Evolutionary conservation across 1,140 invertebrate genomes (phyloP).

Genomic region (Caerostris darwini): DNA sequence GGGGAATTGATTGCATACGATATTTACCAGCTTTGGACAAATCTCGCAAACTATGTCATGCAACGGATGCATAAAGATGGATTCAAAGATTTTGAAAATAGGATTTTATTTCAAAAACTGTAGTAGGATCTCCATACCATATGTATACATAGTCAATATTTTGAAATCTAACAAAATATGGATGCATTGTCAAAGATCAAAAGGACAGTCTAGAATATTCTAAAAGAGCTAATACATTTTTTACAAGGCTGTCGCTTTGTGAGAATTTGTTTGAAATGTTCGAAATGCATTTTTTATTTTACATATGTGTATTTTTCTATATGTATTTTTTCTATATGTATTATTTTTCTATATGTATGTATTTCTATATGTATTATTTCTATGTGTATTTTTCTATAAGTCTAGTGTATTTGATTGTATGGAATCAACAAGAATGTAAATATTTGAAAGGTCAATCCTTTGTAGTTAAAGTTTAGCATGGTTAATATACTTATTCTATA

Average conservation of each 20-base stretch:
- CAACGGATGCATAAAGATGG: neutral
- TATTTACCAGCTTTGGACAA: neutral
- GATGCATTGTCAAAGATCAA: neutral
- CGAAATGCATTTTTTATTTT: no score
- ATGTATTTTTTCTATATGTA: no score
- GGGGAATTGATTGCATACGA: neutral
- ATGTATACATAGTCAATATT: constrained; percentile 11
- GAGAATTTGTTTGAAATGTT: neutral
- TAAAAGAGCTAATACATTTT: neutral
- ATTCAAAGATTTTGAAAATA: neutral
- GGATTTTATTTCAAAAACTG: neutral
- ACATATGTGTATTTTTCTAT: no score
- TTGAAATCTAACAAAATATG: neutral
- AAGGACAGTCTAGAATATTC: neutral
- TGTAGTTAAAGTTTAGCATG: no score
- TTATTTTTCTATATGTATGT: no score
- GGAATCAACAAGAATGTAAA: no score
- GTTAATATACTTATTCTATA: no score
- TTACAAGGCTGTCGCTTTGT: neutral
- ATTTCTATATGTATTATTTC: no score
- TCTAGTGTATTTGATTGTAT: no score
- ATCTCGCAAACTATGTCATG: neutral
- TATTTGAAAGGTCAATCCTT: no score
- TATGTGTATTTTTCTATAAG: no score
- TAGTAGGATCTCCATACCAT: neutral